These are phyloP conservation scores for Ambastaia sidthimunki DNA, from an alignment of 2,797 vertebrate species.

Conservation along the genomic window DNA sequence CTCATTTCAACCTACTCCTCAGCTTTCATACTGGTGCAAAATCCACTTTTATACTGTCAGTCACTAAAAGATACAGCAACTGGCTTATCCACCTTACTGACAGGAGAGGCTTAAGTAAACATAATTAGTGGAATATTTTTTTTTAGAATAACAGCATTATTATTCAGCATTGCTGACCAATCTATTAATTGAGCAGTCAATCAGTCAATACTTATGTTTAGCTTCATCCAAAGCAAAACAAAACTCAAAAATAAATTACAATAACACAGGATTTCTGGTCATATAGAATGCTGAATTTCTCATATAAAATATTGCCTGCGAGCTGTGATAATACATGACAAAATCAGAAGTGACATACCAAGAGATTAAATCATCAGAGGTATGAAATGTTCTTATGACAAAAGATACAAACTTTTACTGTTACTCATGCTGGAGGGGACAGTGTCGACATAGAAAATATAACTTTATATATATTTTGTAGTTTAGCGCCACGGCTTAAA, in stretches of 20 bases:
- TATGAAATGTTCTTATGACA: too few species aligned
- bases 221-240: background rate
- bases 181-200: background rate
- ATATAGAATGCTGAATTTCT: background rate
- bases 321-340: background rate
- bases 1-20: constrained; percentile 15
- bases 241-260: background rate
- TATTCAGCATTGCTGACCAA: background rate
- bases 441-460: too few species aligned
- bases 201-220: background rate
- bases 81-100: constrained; percentile 22
- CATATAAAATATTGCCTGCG: background rate
- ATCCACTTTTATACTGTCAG: constrained; percentile 22
- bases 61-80: constrained; percentile 22
- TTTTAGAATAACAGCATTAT: background rate
- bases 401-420: too few species aligned
- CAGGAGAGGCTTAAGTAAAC: too few species aligned
- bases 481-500: too few species aligned
- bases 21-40: background rate
- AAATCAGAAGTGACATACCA: background rate
- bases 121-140: background rate
- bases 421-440: too few species aligned
- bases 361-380: too few species aligned
- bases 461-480: too few species aligned
- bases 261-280: background rate